Evolutionary conservation across 2,113 vertebrate genomes (phyloP).

Genomic region (Embiotoca jacksoni): DNA sequence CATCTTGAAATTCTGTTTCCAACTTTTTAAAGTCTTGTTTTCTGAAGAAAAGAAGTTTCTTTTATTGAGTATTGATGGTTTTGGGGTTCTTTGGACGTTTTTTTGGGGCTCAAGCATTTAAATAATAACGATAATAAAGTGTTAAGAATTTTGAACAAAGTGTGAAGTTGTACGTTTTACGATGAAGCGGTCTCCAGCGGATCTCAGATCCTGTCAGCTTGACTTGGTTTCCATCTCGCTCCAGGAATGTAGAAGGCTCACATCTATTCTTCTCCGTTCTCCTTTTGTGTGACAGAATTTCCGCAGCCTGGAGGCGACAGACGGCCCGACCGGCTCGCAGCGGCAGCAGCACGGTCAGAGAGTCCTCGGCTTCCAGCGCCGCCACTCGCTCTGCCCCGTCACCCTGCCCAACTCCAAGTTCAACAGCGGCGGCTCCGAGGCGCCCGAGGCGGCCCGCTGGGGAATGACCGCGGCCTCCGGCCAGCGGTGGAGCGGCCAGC

Average conservation of each 20-base stretch:
- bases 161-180: too few species aligned
- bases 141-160: too few species aligned
- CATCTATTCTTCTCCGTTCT: constrained; percentile 46
- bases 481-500: constrained; percentile 72
- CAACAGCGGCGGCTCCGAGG: constrained; percentile 65
- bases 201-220: too few species aligned
- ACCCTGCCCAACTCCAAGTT: constrained; percentile 81
- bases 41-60: too few species aligned
- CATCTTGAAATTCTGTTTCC: too few species aligned
- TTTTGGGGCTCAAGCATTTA: too few species aligned
- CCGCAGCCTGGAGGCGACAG: constrained; percentile 73
- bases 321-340: constrained; percentile 42
- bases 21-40: too few species aligned
- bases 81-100: too few species aligned
- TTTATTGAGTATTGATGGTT: too few species aligned
- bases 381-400: constrained; percentile 83
- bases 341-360: constrained; percentile 56
- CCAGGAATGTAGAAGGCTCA: constrained; percentile 60
- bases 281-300: constrained; percentile 80
- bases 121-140: too few species aligned
- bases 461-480: constrained; percentile 46
- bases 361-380: constrained; percentile 79
- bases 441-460: constrained; percentile 57
- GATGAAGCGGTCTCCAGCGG: too few species aligned
- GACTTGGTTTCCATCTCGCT: not conserved